These are phyloP conservation scores for Gisinianus flammeolus DNA, from an alignment of 2,888 invertebrate species.

Conservation along the genomic window DNA sequence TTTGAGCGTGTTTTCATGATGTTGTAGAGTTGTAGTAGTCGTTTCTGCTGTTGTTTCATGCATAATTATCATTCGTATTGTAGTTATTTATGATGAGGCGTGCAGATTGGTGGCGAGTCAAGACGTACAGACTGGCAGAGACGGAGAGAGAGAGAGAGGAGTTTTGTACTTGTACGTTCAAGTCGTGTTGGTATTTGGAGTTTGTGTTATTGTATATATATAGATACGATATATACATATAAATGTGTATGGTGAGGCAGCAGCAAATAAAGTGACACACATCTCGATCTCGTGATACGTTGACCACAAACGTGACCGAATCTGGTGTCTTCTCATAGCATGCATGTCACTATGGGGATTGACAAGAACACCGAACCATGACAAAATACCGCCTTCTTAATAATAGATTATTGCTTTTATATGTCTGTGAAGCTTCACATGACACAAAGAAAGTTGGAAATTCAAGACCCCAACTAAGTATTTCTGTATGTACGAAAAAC, in stretches of 20 bases:
- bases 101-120: not conserved
- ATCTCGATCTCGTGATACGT: constrained; percentile 52
- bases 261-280: constrained; percentile 17
- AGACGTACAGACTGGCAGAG: not conserved
- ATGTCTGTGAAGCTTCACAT: constrained; percentile 29
- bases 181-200: not conserved
- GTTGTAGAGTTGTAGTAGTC: not conserved
- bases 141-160: no score
- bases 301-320: constrained; percentile 54
- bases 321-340: constrained; percentile 43
- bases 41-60: not conserved
- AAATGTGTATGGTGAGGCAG: not conserved
- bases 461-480: not conserved
- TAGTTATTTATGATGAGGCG: constrained; percentile 18
- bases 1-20: no score
- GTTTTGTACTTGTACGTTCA: not conserved
- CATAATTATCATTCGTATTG: constrained; percentile 20
- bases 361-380: constrained; percentile 54
- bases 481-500: not conserved
- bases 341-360: constrained; percentile 46
- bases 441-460: not conserved
- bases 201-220: not conserved
- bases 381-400: constrained; percentile 54
- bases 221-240: not conserved
- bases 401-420: constrained; percentile 49